Base-by-base conservation (phyloP, 2,797 vertebrate species). In the Betta splendens region DNA sequence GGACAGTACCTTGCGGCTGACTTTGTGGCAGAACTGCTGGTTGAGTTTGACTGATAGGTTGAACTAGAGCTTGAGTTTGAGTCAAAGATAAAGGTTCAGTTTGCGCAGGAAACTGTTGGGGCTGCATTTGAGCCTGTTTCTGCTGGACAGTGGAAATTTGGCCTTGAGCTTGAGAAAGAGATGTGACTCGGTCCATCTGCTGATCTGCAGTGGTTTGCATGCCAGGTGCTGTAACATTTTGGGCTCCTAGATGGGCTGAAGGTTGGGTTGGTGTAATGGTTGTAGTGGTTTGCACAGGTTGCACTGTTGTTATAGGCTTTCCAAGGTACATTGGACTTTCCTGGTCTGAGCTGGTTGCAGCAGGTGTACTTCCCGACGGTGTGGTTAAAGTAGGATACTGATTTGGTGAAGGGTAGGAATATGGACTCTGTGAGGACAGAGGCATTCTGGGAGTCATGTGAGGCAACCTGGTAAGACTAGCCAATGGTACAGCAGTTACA, bases 251-350 rank as follows among this genome's bases (percentile, higher is more conserved):
- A 35, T 85, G 84, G 69, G 74, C 48, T 55, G 65, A 57, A 68
- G 83, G 33, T 68, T 85, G 90, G 35, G 66, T 73, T 55, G 74
- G 56, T 72, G 65, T 56, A 75, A 86, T 49, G 1, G 64, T 69
- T 84, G 84, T 55, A 77, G 80, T 46, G 62, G 85, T 74, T 77
- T 87, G 84, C 9, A 80, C 70, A 59, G 80, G 50, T 31, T n/a
- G n/a, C n/a, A 72, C 71, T 65, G 85, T 77, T 10, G 81, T 69
- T 5, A 91, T 52, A 2, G 94, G 90, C 75, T 97, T 99, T 54
- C 96, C 98, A 50, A 98, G 89, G 72, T 98, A 99, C 52, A 99
- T 76, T 0, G 97, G 94, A 0, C 90, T 92, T 73, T 99, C 96
- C 57, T 94, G 90, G n/a, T 82, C 75, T 50, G 85, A 74, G 37